Conservation (phyloP, 2,888 invertebrate species). For the Clitarchus hookeri region DNA sequence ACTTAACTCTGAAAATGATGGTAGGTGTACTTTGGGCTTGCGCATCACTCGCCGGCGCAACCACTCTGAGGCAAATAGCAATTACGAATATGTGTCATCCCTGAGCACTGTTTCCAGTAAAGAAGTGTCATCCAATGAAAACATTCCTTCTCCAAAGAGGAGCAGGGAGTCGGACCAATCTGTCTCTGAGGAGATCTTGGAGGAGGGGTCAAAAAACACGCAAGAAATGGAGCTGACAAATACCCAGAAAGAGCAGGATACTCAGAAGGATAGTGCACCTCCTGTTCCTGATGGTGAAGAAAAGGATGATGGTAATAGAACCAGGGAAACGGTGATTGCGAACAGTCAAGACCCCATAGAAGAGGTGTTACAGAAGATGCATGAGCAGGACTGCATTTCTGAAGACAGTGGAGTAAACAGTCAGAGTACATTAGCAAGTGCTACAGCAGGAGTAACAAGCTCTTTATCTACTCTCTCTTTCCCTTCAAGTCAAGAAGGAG, state of each 20-base stretch:
- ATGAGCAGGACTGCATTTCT: conserved; percentile 50
- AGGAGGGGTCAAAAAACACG: neutral
- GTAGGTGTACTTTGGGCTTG: conserved; percentile 4
- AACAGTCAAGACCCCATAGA: conserved; percentile 12
- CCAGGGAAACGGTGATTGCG: neutral
- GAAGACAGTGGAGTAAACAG: conserved; percentile 54
- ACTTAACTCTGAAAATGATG: neutral
- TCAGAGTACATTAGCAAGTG: neutral
- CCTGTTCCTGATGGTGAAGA: neutral
- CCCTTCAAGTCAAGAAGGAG: conserved; percentile 12
- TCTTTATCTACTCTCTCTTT: conserved; percentile 19
- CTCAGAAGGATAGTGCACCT: neutral
- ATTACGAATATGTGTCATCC: conserved; percentile 20
- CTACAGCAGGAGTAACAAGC: neutral
- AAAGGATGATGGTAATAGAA: neutral
- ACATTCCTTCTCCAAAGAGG: conserved; percentile 3
- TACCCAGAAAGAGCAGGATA: neutral
- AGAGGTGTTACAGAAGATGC: conserved; percentile 15
- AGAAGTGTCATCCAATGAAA: neutral
- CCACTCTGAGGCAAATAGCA: conserved; percentile 19
- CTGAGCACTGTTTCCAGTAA: neutral
- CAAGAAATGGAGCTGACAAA: neutral
- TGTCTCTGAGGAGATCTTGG: neutral
- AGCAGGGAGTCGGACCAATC: neutral
- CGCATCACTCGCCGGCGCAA: conserved; percentile 16